A percentile compares a stretch with the other conserved stretches of the same genome.
These are phyloP conservation scores for Vannuccia rotundouncinata DNA, from an alignment of 2,888 invertebrate species.

Conservation along the genomic window DNA sequence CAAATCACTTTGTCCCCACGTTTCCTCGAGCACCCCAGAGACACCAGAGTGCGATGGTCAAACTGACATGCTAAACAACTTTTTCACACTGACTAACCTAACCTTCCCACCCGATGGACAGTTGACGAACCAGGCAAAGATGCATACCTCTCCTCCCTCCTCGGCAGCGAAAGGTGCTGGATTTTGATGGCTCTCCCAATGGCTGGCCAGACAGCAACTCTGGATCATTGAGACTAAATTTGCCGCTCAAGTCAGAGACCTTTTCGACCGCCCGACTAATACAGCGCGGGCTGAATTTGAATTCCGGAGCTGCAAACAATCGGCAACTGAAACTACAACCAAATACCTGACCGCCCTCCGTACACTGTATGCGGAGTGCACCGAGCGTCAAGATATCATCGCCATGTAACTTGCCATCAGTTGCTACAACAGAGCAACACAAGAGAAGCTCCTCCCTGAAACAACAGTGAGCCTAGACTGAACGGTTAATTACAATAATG, in stretches of 20 bases:
- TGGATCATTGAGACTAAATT: background rate
- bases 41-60: no score
- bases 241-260: background rate
- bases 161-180: conserved; percentile 5
- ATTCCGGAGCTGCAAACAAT: conserved; percentile 22
- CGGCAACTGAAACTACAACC: background rate
- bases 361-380: conserved; percentile 8
- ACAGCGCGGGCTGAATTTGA: conserved; percentile 12
- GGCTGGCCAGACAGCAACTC: background rate
- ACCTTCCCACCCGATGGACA: conserved; percentile 25
- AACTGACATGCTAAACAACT: background rate
- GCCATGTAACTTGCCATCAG: conserved; percentile 22
- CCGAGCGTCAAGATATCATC: background rate
- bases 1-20: no score
- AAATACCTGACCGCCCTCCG: conserved; percentile 30
- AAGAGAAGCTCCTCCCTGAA: conserved; percentile 25
- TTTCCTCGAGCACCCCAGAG: no score
- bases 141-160: background rate
- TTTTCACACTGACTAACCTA: background rate
- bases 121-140: conserved; percentile 18
- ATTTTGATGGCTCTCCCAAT: background rate
- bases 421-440: conserved; percentile 12
- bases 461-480: background rate
- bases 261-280: conserved; percentile 11
- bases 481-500: conserved; percentile 14